These are phyloP conservation scores for Drosophila truncata DNA, from an alignment of 1,140 invertebrate genomes.

Conservation along the genomic window DNA sequence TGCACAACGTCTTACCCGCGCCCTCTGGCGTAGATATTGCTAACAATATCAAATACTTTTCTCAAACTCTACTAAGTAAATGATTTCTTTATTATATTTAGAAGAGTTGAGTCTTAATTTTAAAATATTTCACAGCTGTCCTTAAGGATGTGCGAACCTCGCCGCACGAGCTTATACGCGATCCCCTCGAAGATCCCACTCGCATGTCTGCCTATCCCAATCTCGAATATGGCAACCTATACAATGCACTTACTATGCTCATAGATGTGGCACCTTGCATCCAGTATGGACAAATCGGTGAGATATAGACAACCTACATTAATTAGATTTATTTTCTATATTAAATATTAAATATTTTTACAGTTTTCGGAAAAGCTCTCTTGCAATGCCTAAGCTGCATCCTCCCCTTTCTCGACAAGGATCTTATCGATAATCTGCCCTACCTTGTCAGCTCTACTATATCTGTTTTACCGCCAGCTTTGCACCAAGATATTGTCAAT, in stretches of 20 bases:
- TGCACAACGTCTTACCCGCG: constrained; percentile 95
- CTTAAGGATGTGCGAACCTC: constrained; percentile 97
- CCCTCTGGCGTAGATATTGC: constrained; percentile 98
- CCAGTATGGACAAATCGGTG: constrained; percentile 93
- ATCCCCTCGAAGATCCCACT: constrained; percentile 92
- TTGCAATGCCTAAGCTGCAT: constrained; percentile 96
- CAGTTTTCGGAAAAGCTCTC: constrained; percentile 96
- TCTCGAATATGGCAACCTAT: constrained; percentile 97
- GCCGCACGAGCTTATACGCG: constrained; percentile 95
- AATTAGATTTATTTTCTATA: not conserved
- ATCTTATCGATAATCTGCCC: constrained; percentile 97
- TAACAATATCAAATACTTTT: constrained; percentile 99
- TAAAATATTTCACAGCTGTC: constrained; percentile 89
- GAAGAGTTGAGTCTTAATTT: not conserved
- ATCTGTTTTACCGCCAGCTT: constrained; percentile 93
- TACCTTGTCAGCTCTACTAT: constrained; percentile 97
- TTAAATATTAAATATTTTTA: constrained; percentile 46
- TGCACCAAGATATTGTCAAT: constrained; percentile 98
- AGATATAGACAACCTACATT: constrained; percentile 13
- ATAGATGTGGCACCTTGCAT: constrained; percentile 93
- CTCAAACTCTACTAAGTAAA: constrained; percentile 97
- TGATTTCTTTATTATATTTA: constrained; percentile 34
- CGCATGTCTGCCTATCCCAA: constrained; percentile 96
- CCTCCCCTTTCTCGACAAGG: constrained; percentile 98
- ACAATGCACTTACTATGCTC: constrained; percentile 93